These are phyloP conservation scores for Biston stratarius DNA, from an alignment of 2,888 invertebrate genomes.

Conservation along the genomic window DNA sequence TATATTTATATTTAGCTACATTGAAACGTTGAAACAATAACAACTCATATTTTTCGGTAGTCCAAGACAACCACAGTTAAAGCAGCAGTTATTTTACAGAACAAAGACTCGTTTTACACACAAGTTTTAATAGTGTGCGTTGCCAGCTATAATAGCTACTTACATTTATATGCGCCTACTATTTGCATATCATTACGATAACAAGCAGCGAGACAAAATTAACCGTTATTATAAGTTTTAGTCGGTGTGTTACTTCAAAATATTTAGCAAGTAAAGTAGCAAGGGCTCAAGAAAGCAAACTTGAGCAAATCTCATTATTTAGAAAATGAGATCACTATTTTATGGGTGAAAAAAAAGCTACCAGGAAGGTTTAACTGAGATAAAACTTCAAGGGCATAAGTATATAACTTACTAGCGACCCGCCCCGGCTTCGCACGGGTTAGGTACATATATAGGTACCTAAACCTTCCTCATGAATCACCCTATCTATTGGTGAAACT, in stretches of 20 bases:
- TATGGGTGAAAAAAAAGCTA: background rate
- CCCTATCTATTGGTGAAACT: too few species aligned
- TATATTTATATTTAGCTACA: too few species aligned
- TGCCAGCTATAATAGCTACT: background rate
- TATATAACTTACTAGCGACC: too few species aligned
- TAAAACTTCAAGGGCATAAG: background rate
- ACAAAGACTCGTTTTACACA: slow-evolving; percentile 17
- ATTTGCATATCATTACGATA: slow-evolving; percentile 15
- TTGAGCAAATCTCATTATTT: background rate
- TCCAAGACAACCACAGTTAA: slow-evolving; percentile 4
- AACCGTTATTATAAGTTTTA: background rate
- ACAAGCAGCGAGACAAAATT: slow-evolving; percentile 3
- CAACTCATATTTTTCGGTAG: slow-evolving; percentile 7
- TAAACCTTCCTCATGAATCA: too few species aligned
- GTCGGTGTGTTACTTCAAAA: background rate
- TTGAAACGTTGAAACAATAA: slow-evolving; percentile 4
- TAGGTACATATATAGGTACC: too few species aligned
- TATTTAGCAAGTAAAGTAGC: background rate
- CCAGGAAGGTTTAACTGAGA: background rate
- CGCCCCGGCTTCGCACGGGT: too few species aligned
- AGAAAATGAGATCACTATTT: slow-evolving; percentile 3
- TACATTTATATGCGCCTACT: background rate
- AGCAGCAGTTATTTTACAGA: background rate
- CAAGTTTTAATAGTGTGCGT: background rate
- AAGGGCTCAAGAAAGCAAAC: slow-evolving; percentile 6